Percentiles rank a stretch among this genome's conserved stretches.
Conservation (phyloP, 2,797 vertebrate species). For the Sphenodon punctatus region DNA sequence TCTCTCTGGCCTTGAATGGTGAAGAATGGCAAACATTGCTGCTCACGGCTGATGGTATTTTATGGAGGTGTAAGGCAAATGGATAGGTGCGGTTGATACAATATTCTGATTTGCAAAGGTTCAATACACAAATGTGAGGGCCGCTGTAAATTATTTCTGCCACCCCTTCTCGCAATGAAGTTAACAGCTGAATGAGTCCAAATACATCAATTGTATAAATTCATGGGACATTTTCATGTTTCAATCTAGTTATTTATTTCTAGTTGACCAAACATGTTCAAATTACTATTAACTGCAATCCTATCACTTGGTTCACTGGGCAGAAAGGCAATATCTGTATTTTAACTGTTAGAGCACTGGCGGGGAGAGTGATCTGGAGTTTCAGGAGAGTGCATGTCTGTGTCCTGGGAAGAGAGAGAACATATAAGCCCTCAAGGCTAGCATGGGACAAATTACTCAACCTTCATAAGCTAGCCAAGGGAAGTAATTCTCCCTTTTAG, state of each 20-base stretch:
- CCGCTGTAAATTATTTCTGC: constrained; percentile 74
- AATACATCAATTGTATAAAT: constrained; percentile 78
- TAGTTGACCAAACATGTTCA: constrained; percentile 81
- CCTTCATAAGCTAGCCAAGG: background rate
- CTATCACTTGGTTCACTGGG: constrained; percentile 78
- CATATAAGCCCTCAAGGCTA: background rate
- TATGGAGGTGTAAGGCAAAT: constrained; percentile 55
- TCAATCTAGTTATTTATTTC: constrained; percentile 80
- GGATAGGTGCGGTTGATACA: constrained; percentile 27
- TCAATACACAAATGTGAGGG: constrained; percentile 68
- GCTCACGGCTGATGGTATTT: background rate
- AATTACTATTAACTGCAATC: constrained; percentile 79
- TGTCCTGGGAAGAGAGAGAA: background rate
- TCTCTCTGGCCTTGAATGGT: no score
- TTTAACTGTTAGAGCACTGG: constrained; percentile 62
- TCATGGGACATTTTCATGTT: constrained; percentile 78
- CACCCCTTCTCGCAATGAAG: constrained; percentile 64
- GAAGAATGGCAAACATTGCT: background rate
- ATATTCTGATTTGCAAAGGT: constrained; percentile 66
- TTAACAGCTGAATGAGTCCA: constrained; percentile 78
- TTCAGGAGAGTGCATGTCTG: background rate
- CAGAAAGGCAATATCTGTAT: constrained; percentile 71
- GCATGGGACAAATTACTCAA: background rate
- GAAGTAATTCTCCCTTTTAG: background rate
- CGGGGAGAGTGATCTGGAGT: background rate